Conservation (phyloP, 1,140 invertebrate genomes). For the Aphis gossypii region DNA sequence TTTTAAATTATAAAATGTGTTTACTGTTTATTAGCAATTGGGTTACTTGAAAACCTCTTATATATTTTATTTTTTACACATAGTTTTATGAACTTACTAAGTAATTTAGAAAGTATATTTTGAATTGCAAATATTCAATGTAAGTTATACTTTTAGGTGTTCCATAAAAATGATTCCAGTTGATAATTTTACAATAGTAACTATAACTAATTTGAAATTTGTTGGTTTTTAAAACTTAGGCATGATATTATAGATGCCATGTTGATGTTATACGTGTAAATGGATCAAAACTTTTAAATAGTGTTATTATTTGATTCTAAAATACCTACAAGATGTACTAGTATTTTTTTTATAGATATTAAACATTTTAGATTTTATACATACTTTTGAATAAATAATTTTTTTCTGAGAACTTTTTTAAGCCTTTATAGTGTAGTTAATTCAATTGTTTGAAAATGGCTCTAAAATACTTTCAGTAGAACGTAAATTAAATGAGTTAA, state of each 20-base stretch:
- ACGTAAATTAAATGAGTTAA: not conserved
- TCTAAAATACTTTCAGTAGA: not conserved
- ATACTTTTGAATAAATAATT: not conserved
- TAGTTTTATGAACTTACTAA: too few relatives aligned
- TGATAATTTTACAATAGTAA: too few relatives aligned
- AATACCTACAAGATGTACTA: not conserved
- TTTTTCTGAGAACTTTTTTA: not conserved
- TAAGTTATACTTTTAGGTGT: too few relatives aligned
- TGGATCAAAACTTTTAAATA: not conserved
- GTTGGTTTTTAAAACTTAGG: too few relatives aligned
- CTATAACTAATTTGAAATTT: too few relatives aligned
- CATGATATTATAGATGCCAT: not conserved
- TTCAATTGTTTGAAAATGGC: not conserved
- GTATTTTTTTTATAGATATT: too few relatives aligned
- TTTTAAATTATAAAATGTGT: too few relatives aligned
- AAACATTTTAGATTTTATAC: not conserved
- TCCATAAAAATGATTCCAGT: too few relatives aligned
- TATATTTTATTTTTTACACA: too few relatives aligned
- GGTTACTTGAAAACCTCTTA: too few relatives aligned
- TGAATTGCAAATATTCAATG: not conserved
- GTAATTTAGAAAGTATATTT: not conserved
- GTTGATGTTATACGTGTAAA: not conserved
- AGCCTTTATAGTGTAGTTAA: not conserved
- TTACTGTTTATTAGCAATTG: too few relatives aligned
- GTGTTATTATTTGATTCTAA: not conserved